Percentiles rank a stretch among this genome's conserved stretches.
phyloP scores from a whole-genome alignment of 1,140 invertebrate species.

The Pseudoatta argentina region DNA sequence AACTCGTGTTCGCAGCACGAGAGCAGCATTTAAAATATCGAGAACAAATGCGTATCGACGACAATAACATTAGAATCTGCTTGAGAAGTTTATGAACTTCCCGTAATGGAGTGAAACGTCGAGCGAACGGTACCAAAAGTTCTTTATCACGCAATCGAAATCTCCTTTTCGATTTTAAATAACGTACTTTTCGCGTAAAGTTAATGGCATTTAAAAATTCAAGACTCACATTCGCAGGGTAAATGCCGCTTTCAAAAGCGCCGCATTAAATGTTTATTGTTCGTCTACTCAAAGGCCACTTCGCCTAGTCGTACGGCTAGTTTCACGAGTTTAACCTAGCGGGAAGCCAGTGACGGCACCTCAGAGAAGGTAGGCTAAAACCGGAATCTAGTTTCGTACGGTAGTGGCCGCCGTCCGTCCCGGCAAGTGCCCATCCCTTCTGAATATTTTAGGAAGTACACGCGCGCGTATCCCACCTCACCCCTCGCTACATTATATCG shows the following conservation, averaged over 20 bases:
- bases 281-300: constrained; percentile 44
- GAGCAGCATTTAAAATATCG: neutral
- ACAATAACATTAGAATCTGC: neutral
- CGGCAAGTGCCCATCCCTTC: constrained; percentile 53
- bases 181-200: constrained; percentile 5
- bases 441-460: constrained; percentile 61
- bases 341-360: constrained; percentile 14
- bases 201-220: constrained; percentile 37
- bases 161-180: neutral
- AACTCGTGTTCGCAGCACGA: neutral
- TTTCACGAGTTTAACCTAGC: constrained; percentile 59
- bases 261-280: constrained; percentile 61
- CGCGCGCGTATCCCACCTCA: constrained; percentile 22
- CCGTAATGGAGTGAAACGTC: neutral
- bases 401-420: constrained; percentile 5
- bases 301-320: constrained; percentile 43
- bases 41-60: neutral
- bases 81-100: neutral
- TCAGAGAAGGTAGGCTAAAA: constrained; percentile 51
- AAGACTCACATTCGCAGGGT: neutral
- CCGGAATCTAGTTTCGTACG: constrained; percentile 56
- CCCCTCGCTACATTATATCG: constrained; percentile 35
- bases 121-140: neutral
- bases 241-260: constrained; percentile 31
- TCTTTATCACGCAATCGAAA: neutral